Evolutionary conservation across 2,797 vertebrate species (phyloP).

Genomic region (Novumbra hubbsi): DNA sequence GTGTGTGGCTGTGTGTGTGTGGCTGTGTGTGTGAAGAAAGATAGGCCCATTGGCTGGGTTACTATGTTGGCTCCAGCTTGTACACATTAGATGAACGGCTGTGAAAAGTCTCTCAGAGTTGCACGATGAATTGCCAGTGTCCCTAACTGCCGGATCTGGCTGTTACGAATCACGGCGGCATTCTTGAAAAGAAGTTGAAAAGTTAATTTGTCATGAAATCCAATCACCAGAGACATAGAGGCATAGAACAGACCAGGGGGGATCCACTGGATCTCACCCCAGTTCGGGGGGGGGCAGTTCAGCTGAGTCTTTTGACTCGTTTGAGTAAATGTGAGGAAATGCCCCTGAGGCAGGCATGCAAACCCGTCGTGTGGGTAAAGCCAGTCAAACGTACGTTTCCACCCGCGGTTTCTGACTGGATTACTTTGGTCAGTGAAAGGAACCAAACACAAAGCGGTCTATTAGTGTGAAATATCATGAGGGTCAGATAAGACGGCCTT

Average conservation of each 20-base stretch:
- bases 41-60: slow-evolving; percentile 22
- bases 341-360: slow-evolving; percentile 7
- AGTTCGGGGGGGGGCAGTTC: slow-evolving; percentile 23
- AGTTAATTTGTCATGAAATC: slow-evolving; percentile 56
- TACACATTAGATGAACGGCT: slow-evolving; percentile 34
- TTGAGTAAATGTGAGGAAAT: slow-evolving; percentile 24
- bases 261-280: slow-evolving; percentile 3
- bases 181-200: slow-evolving; percentile 40
- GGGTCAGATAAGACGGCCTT: neutral
- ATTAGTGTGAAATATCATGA: neutral
- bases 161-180: slow-evolving; percentile 41
- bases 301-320: slow-evolving; percentile 24
- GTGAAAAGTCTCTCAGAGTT: slow-evolving; percentile 10
- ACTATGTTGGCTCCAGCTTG: slow-evolving; percentile 32
- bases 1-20: slow-evolving; percentile 13
- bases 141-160: slow-evolving; percentile 26
- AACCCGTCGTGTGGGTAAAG: neutral
- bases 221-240: slow-evolving; percentile 22
- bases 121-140: slow-evolving; percentile 39
- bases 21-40: neutral
- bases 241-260: neutral
- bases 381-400: neutral
- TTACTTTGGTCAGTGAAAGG: slow-evolving; percentile 27
- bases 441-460: neutral
- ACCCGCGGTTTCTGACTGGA: slow-evolving; percentile 25